Conservation (phyloP, 2,797 vertebrate genomes). For the Acanthurus leucopareius region DNA sequence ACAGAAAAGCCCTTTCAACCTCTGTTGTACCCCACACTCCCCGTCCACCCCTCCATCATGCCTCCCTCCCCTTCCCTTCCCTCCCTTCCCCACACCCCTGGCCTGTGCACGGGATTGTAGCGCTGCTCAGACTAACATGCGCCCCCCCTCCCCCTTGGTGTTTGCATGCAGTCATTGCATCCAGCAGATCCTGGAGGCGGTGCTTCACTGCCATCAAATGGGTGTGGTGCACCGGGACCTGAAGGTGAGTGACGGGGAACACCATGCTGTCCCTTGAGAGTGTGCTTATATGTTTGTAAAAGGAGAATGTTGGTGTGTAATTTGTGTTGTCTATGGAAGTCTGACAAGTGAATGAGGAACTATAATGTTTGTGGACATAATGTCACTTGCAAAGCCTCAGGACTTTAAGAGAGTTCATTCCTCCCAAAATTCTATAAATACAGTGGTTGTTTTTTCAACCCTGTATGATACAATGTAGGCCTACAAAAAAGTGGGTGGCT, state of each 20-base stretch:
- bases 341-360: constrained; percentile 4
- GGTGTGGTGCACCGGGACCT: constrained; percentile 96
- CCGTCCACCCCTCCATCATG: constrained; percentile 11
- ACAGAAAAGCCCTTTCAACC: constrained; percentile 55
- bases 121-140: constrained; percentile 83
- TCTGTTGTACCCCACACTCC: constrained; percentile 20
- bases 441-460: background rate
- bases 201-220: constrained; percentile 98
- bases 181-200: constrained; percentile 98
- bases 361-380: constrained; percentile 38
- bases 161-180: constrained; percentile 97
- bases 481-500: background rate
- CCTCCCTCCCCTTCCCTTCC: constrained; percentile 11
- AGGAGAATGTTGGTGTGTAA: constrained; percentile 11
- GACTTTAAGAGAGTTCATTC: constrained; percentile 5
- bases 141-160: constrained; percentile 69
- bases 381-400: constrained; percentile 21
- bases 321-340: constrained; percentile 54
- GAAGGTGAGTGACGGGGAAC: constrained; percentile 78
- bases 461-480: background rate
- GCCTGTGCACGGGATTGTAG: constrained; percentile 83
- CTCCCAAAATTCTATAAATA: background rate
- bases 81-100: constrained; percentile 27
- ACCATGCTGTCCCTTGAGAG: constrained; percentile 53
- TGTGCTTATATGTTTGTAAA: constrained; percentile 32